These are phyloP conservation scores for Limnephilus marmoratus DNA, from an alignment of 2,888 invertebrate species.

Conservation along the genomic window DNA sequence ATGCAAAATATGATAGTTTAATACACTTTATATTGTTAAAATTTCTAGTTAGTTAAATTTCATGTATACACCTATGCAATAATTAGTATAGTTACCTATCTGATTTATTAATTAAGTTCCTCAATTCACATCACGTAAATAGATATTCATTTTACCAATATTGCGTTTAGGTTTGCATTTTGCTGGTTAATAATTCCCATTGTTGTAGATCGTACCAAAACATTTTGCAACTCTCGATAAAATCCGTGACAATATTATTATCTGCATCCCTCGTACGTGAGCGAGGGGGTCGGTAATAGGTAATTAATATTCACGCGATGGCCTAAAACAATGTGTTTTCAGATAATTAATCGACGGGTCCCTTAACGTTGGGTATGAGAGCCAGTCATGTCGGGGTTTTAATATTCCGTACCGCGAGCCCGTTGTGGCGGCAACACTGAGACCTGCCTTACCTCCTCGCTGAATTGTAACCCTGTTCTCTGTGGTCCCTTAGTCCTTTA, in stretches of 20 bases:
- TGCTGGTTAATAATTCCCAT: neutral
- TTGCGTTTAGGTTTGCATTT: neutral
- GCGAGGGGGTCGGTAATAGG: slow-evolving; percentile 25
- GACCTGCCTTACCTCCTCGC: neutral
- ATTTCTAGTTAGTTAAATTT: no score
- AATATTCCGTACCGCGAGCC: slow-evolving; percentile 21
- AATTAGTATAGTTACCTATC: neutral
- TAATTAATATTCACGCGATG: slow-evolving; percentile 46
- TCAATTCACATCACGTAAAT: neutral
- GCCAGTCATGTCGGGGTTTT: slow-evolving; percentile 16
- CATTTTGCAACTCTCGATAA: slow-evolving; percentile 2
- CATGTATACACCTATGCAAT: no score
- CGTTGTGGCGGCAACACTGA: neutral
- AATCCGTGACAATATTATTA: neutral
- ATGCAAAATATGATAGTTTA: no score
- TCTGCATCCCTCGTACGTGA: neutral
- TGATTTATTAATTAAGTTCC: neutral
- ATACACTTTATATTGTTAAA: no score
- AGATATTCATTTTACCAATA: neutral
- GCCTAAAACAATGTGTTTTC: slow-evolving; percentile 51
- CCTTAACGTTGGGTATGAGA: slow-evolving; percentile 29
- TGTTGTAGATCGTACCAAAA: neutral
- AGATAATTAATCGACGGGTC: slow-evolving; percentile 53
- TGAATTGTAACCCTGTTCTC: neutral
- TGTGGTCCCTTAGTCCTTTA: neutral